Evolutionary conservation across 2,113 vertebrate species (phyloP).

Genomic region (Ceyx cyanopectus): DNA sequence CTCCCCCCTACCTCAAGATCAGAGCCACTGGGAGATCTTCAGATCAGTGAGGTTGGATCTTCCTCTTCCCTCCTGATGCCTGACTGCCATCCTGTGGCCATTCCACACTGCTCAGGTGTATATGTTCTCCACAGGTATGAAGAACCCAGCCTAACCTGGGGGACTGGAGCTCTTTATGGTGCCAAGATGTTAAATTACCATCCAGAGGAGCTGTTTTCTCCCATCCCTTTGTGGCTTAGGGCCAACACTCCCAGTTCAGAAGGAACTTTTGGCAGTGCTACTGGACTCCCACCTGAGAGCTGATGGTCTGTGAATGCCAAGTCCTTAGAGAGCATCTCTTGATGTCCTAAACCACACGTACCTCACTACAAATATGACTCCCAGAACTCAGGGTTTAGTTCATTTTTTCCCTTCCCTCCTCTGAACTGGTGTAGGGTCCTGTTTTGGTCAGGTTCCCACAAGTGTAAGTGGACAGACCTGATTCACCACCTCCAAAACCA

Average conservation of each 20-base stretch:
- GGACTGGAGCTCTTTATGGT: neutral
- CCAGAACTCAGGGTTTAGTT: neutral
- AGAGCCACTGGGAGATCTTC: neutral
- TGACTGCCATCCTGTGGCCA: conserved; percentile 8
- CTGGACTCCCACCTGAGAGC: neutral
- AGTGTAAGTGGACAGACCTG: neutral
- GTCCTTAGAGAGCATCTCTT: neutral
- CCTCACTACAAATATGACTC: neutral
- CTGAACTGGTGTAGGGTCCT: neutral
- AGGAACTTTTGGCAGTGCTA: neutral
- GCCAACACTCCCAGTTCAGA: neutral
- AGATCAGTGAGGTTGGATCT: rapidly evolving
- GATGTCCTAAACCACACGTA: rapidly evolving
- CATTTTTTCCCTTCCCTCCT: neutral
- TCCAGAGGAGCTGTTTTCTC: neutral
- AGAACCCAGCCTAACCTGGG: neutral
- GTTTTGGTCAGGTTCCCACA: neutral
- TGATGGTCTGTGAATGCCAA: neutral
- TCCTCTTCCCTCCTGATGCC: neutral
- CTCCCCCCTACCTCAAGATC: neutral
- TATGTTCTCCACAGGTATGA: rapidly evolving
- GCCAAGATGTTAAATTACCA: neutral
- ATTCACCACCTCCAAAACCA: neutral
- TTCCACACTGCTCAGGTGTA: neutral
- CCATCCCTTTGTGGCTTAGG: neutral